Evolutionary conservation across 2,797 vertebrate species (phyloP).

Genomic region (Pangasius krempfi): DNA sequence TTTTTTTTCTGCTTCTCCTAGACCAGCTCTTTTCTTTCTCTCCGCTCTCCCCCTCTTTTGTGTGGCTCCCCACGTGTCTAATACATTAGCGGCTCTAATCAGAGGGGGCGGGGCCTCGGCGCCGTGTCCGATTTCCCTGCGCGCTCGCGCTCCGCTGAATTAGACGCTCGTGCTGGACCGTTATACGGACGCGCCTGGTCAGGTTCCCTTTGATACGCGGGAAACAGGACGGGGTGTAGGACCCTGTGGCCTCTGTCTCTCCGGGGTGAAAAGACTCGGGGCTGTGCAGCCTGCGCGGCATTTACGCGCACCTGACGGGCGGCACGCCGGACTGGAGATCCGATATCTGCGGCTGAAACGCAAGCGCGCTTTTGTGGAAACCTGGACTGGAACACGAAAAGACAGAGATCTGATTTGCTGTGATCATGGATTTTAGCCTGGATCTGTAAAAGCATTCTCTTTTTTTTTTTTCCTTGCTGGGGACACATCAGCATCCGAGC

Average conservation of each 20-base stretch:
- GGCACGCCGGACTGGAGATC: constrained; percentile 20
- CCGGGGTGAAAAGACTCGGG: constrained; percentile 40
- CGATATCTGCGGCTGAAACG: constrained; percentile 54
- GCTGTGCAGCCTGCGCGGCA: constrained; percentile 21
- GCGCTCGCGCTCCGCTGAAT: constrained; percentile 1
- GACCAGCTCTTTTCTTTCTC: constrained; percentile 47
- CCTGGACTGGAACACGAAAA: constrained; percentile 18
- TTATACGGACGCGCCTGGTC: constrained; percentile 38
- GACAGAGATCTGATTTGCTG: constrained; percentile 16
- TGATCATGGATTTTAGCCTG: constrained; percentile 66
- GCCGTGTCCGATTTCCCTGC: constrained; percentile 24
- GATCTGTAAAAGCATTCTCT: not conserved
- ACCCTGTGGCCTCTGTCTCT: constrained; percentile 29
- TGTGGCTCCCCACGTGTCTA: constrained; percentile 73
- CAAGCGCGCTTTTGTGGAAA: constrained; percentile 15
- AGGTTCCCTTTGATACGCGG: constrained; percentile 42
- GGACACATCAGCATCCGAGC: constrained; percentile 74
- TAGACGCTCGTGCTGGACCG: constrained; percentile 42
- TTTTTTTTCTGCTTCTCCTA: constrained; percentile 7
- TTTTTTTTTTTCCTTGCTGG: constrained; percentile 48
- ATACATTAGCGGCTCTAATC: constrained; percentile 76
- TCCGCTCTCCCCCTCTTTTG: constrained; percentile 66
- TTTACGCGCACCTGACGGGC: constrained; percentile 57
- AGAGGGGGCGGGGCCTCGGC: constrained; percentile 70
- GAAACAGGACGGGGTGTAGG: constrained; percentile 41